Evolutionary conservation across 2,888 invertebrate species (phyloP), one percentile per base, ranked within the genome.

Genomic region (Platynereis dumerilii): DNA sequence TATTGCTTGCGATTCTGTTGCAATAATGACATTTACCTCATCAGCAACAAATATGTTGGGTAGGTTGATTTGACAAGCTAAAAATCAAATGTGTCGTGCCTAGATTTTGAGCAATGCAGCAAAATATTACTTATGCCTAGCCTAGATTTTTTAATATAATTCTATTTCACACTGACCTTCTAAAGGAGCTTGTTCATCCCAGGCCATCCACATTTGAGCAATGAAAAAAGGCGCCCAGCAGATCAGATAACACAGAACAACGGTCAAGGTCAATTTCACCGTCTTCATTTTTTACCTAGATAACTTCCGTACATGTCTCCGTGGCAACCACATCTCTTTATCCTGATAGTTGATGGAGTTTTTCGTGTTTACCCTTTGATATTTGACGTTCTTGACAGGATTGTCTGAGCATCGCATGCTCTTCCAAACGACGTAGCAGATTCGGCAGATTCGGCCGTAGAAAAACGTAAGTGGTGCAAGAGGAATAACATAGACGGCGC

Each of bases 141-240:
- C n/a, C n/a, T n/a, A n/a, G n/a, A n/a, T n/a, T n/a, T n/a, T n/a
- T n/a, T n/a, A n/a, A n/a, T n/a, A n/a, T n/a, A n/a, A n/a, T n/a
- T n/a, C n/a, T n/a, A n/a, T n/a, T n/a, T n/a, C n/a, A n/a, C n/a
- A n/a, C 76, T 73, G 72, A 81, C 81, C 71, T 64, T 77, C 75
- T 60, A 77, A 75, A 1, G 75, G 74, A 1, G 76, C 72, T 15
- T 70, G 66, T 1, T 58, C 29, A 56, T 80, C 80, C 69, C 70
- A 79, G 0, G 82, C 83, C 26, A 79, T 73, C 89, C 89, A 90
- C 48, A 90, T 83, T 78, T 89, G 88, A 22, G 88, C 88, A 54
- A 87, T 85, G 71, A 89, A 89, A 78, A 89, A 91, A 0, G 91
- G 91, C 57, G 88, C 87, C 76, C 90, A 90, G 74, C 91, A 90